These are phyloP conservation scores for Oceanodroma tethys DNA, from an alignment of 2,113 vertebrate species.

Conservation along the genomic window DNA sequence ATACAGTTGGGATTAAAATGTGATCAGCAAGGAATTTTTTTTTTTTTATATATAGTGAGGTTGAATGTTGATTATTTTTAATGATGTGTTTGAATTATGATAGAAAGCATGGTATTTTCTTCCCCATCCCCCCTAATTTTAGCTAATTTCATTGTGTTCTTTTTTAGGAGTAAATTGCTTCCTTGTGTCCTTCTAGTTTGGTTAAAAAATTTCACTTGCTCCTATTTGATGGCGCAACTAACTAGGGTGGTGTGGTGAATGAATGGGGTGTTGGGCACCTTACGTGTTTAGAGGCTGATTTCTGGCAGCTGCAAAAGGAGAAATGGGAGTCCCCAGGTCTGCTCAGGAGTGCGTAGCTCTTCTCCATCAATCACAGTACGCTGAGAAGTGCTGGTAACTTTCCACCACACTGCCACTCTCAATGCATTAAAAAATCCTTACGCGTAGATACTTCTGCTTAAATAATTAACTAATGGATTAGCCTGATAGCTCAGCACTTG, in stretches of 20 bases:
- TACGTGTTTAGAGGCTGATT: neutral
- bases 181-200: neutral
- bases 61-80: conserved; percentile 48
- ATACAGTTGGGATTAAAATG: conserved; percentile 66
- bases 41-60: conserved; percentile 41
- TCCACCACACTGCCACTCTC: neutral
- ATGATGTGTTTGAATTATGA: neutral
- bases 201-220: neutral
- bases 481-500: conserved; percentile 64
- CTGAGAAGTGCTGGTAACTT: conserved; percentile 32
- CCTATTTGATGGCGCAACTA: neutral
- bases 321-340: conserved; percentile 21
- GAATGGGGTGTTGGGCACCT: neutral
- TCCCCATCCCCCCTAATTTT: neutral
- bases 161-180: conserved; percentile 6
- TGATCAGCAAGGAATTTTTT: conserved; percentile 53
- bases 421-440: conserved; percentile 60
- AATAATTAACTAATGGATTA: conserved; percentile 67
- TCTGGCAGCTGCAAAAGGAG: neutral
- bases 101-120: neutral
- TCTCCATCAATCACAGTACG: conserved; percentile 17
- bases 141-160: neutral
- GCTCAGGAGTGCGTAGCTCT: neutral
- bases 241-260: neutral
- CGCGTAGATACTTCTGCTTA: conserved; percentile 20